Conservation (phyloP, 2,888 invertebrate species). For the Caenorhabditis sp. region DNA sequence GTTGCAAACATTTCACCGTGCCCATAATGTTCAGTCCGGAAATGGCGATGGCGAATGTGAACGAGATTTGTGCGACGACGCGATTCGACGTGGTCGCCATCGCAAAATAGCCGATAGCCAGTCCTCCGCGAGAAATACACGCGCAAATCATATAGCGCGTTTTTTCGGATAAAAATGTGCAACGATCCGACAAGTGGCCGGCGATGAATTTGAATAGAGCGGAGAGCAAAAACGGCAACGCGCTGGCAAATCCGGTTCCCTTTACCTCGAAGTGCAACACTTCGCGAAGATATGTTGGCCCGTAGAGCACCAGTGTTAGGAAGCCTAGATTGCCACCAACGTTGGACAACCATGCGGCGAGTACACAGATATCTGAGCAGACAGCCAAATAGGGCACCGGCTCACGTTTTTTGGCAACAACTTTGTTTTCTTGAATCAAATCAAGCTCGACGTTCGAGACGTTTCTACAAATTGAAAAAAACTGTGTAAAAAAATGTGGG, state of each 20-base stretch:
- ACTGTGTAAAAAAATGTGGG: neutral
- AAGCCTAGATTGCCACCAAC: conserved; percentile 54
- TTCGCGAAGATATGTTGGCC: conserved; percentile 51
- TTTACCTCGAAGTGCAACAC: conserved; percentile 37
- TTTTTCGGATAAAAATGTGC: conserved; percentile 38
- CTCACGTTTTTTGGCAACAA: neutral
- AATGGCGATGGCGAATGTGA: conserved; percentile 44
- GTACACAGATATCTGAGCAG: conserved; percentile 9
- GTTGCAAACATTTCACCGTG: conserved; percentile 46
- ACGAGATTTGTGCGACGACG: conserved; percentile 40
- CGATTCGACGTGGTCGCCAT: conserved; percentile 35
- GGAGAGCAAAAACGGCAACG: conserved; percentile 42
- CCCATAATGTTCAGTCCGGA: conserved; percentile 53
- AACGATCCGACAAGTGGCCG: conserved; percentile 41
- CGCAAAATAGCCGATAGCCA: conserved; percentile 48
- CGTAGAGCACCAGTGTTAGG: conserved; percentile 46
- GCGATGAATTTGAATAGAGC: conserved; percentile 38
- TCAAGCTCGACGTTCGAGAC: conserved; percentile 7
- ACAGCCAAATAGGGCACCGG: conserved; percentile 36
- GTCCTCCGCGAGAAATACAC: conserved; percentile 41
- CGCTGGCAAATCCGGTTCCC: conserved; percentile 45
- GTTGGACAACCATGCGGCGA: conserved; percentile 14
- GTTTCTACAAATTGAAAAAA: conserved; percentile 4
- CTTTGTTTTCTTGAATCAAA: conserved; percentile 2
- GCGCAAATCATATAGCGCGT: conserved; percentile 46